A percentile compares a stretch with the other conserved stretches of the same genome.
These are phyloP conservation scores for Tragelaphus strepsiceros DNA, from an alignment of 2,113 vertebrate species.

Conservation along the genomic window DNA sequence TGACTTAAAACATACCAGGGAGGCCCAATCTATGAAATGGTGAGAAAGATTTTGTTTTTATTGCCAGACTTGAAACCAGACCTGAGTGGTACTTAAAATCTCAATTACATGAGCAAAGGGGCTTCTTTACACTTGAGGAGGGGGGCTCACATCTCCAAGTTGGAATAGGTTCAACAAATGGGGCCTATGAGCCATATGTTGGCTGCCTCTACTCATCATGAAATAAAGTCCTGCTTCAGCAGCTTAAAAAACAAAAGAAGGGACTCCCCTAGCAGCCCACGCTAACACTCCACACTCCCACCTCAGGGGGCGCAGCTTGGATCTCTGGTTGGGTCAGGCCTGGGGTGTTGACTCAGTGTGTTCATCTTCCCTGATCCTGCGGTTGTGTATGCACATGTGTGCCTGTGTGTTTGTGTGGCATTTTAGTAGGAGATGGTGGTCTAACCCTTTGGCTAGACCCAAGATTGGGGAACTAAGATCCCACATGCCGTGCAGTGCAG, in stretches of 20 bases:
- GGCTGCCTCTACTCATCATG: background rate
- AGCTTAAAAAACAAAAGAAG: background rate
- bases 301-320: background rate
- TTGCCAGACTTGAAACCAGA: slow-evolving; percentile 37
- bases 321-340: background rate
- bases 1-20: background rate
- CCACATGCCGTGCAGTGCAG: background rate
- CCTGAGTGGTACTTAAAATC: slow-evolving; percentile 30
- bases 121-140: slow-evolving; percentile 23
- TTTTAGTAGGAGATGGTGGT: background rate
- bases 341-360: background rate
- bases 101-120: background rate
- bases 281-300: background rate
- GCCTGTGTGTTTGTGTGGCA: background rate
- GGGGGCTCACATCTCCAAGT: background rate
- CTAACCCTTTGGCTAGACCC: background rate
- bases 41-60: slow-evolving; percentile 30
- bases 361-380: background rate
- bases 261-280: background rate
- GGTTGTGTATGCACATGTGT: too few species aligned
- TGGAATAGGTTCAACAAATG: background rate
- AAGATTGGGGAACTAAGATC: background rate
- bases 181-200: background rate
- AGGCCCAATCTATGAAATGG: background rate
- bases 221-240: background rate